A percentile compares a stretch with the other conserved stretches of the same genome.
phyloP scores from a whole-genome alignment of 1,140 invertebrate species.

The Pogonus chalceus region DNA sequence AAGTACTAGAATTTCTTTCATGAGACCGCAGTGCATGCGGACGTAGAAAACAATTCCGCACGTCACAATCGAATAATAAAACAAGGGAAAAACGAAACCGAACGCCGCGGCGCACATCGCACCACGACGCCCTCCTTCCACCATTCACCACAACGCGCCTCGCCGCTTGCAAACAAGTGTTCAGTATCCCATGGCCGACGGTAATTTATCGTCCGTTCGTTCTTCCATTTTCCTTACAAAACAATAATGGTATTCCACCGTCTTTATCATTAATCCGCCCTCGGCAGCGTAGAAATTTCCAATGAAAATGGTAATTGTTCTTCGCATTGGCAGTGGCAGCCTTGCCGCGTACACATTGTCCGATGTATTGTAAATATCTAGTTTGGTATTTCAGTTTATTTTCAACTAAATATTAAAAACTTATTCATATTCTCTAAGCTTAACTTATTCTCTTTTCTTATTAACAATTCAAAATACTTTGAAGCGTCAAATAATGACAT shows the following conservation, averaged over 20 bases:
- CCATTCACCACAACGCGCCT: slow-evolving; percentile 16
- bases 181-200: slow-evolving; percentile 13
- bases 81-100: slow-evolving; percentile 4
- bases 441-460: too few species aligned
- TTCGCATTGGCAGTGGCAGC: too few species aligned
- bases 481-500: too few species aligned
- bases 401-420: too few species aligned
- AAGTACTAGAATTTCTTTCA: too few species aligned
- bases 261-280: slow-evolving; percentile 23
- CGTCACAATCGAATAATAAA: slow-evolving; percentile 6
- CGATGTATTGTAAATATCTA: too few species aligned
- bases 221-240: slow-evolving; percentile 25
- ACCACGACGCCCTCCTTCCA: too few species aligned
- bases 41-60: not conserved
- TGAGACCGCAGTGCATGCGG: too few species aligned
- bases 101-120: not conserved
- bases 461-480: too few species aligned
- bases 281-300: slow-evolving; percentile 3
- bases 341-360: too few species aligned
- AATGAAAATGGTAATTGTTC: not conserved
- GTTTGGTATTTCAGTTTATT: too few species aligned
- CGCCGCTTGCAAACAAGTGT: slow-evolving; percentile 13
- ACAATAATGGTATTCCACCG: slow-evolving; percentile 29
- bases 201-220: slow-evolving; percentile 26
- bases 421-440: too few species aligned